Evolutionary conservation across 2,797 vertebrate species (phyloP), one percentile per base, ranked within the genome.

Genomic region (Macropus fuliginosus): DNA sequence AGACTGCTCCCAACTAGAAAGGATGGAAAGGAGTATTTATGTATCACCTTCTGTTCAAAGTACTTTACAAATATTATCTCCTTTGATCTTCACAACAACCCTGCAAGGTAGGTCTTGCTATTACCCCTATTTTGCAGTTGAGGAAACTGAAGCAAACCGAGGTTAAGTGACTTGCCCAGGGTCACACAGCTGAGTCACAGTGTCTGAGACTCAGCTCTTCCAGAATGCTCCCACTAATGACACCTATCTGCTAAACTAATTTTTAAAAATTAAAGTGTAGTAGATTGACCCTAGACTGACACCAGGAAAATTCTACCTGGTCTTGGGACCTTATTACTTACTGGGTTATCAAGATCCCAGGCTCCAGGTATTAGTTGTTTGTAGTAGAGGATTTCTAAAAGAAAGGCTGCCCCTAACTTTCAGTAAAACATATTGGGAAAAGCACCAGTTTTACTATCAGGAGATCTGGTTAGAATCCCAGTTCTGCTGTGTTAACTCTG

Each of bases 1-100:
- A 28, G 93, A 99, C 99, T 0, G 98, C 97, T 0, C 99, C 99
- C 91, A 99, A 98, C 99, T 99, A 54, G 0, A 12, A 52, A 0
- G 34, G 59, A 87, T 87, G 40, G 24, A 46, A 46, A 87, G 74
- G 40, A 87, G 66, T 81, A 21, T 81, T 81, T 87, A 46, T 87
- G 1, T 27, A 46, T 87, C 16, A 50, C 10, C 40, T 87, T 50
- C 3, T 50, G 10, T 87, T 9, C 24, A 4, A 50, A 87, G 24
- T 46, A 24, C 74, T 87, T 50, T 46, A 27, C 40, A 87, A 87
- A 87, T 46, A 28, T 21, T 81, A 46, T 50, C 24, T 50, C 40
- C 11, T 11, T 87, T 27, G 10, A 81, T 24, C 40, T 18, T 81
- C n/a, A 27, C 40, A 50, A 62, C 34, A 74, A 87, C 24, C 40